Base-by-base conservation (phyloP, 2,888 invertebrate species). In the Ceramica pisi region DNA sequence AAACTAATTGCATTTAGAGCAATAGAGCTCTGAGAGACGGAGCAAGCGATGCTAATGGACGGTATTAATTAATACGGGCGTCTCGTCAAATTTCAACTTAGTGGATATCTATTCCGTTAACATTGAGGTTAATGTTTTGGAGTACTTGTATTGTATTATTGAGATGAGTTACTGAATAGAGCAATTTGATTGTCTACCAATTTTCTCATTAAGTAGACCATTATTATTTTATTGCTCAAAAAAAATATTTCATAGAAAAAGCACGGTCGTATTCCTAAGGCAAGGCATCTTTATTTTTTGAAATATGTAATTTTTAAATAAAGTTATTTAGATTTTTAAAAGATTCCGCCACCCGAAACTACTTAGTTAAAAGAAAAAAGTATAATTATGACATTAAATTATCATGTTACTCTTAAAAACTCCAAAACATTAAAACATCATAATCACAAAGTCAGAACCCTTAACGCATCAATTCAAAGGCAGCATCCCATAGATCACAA, bases 41-140 rank as follows among this genome's bases (percentile, higher is more conserved):
- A 91, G 92, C 93, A 92, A 93, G 94, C 92, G 94, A 91, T 92
- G 93, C 94, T 95, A 95, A 95, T 95, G 94, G 95, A 94, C 92
- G 92, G 92, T 94, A 94, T 94, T 95, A 94, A 95, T 95, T 95
- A 95, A 94, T 92, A 91, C 91, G 87, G 90, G 91, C 92, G 90
- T 93, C 93, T 94, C 93, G 90, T 93, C 94, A 93, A 93, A 94
- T 92, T 93, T 92, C 90, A 89, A 89, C 90, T 90, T 87, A 86
- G 89, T 85, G 76, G 86, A 91, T 93, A 92, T 94, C 91, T 90
- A 90, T 92, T 91, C 87, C 81, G 80, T 81, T 80, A 84, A 87
- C 86, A 86, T 85, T 81, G 82, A 85, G 85, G 83, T 87, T 85
- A 85, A 86, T 82, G 78, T 83, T 74, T 71, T 48, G 48, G 56